phyloP scores from a whole-genome alignment of 2,113 vertebrate genomes.

The Sorex araneus region DNA sequence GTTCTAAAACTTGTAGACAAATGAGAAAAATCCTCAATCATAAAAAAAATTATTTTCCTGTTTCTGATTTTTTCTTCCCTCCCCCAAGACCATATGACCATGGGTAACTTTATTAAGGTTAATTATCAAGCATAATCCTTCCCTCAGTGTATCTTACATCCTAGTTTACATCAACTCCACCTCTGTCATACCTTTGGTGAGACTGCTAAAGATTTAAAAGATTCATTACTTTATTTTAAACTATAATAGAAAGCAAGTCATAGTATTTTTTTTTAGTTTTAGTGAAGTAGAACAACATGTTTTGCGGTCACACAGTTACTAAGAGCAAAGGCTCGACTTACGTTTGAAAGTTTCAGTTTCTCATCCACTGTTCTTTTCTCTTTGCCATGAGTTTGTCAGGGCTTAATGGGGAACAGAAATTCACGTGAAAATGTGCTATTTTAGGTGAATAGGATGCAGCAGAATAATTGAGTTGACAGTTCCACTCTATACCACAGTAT shows the following conservation, averaged over 20 bases:
- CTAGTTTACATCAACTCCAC: neutral
- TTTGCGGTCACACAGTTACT: neutral
- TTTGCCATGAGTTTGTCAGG: conserved; percentile 27
- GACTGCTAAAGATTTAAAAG: conserved; percentile 53
- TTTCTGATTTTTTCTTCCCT: conserved; percentile 4
- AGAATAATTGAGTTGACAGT: neutral
- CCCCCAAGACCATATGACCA: neutral
- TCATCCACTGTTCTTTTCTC: neutral
- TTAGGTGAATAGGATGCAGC: neutral
- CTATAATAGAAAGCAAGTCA: conserved; percentile 2
- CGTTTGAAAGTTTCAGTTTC: conserved; percentile 41
- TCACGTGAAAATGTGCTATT: neutral
- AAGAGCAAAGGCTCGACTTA: conserved; percentile 53
- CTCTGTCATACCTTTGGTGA: conserved; percentile 35
- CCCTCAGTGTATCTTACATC: neutral
- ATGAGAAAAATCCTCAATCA: conserved; percentile 52
- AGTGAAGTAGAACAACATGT: no score
- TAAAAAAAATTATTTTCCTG: conserved; percentile 22
- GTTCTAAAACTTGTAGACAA: conserved; percentile 29
- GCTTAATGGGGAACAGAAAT: neutral
- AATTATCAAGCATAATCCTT: conserved; percentile 6
- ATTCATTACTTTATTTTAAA: conserved; percentile 37
- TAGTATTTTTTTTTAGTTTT: conserved; percentile 8
- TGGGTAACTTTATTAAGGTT: conserved; percentile 31
- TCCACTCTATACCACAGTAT: neutral